phyloP scores from a whole-genome alignment of 2,797 vertebrate species.

The Nasua narica region DNA sequence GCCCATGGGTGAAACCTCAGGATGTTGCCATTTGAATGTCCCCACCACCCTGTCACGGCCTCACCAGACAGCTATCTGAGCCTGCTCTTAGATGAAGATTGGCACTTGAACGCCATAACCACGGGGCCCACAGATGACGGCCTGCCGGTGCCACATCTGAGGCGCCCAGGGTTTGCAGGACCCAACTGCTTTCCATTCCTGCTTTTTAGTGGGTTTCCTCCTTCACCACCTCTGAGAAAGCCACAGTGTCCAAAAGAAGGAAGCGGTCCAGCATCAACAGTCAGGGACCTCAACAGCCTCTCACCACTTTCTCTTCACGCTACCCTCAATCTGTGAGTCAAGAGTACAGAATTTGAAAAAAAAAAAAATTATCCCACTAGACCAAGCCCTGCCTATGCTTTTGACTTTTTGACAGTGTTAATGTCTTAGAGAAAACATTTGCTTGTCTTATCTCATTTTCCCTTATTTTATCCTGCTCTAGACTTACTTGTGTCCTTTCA shows the following conservation, averaged over 20 bases:
- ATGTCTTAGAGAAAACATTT: not conserved
- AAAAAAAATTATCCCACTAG: not conserved
- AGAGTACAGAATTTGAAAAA: not conserved
- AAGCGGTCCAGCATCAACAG: not conserved
- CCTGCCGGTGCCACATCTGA: slow-evolving; percentile 38
- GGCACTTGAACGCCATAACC: not conserved
- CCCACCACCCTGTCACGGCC: not conserved
- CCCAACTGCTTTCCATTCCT: not conserved
- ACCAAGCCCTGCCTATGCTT: not conserved
- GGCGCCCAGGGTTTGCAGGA: not conserved
- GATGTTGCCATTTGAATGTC: not conserved
- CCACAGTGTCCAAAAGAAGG: slow-evolving; percentile 37
- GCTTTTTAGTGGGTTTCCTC: slow-evolving; percentile 61
- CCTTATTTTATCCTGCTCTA: not conserved
- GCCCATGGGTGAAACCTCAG: not conserved
- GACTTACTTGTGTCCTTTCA: not conserved
- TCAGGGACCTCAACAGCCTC: not conserved
- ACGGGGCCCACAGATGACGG: rapidly evolving
- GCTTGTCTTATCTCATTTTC: not conserved
- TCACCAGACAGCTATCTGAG: not conserved
- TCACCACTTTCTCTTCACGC: not conserved
- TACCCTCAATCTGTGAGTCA: not conserved
- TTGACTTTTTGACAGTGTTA: not conserved
- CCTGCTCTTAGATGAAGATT: not conserved
- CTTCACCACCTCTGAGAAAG: slow-evolving; percentile 58